Percentiles rank a stretch among this genome's conserved stretches.
Conservation (phyloP, 2,888 invertebrate species). For the Drosophila fulvimacula region DNA sequence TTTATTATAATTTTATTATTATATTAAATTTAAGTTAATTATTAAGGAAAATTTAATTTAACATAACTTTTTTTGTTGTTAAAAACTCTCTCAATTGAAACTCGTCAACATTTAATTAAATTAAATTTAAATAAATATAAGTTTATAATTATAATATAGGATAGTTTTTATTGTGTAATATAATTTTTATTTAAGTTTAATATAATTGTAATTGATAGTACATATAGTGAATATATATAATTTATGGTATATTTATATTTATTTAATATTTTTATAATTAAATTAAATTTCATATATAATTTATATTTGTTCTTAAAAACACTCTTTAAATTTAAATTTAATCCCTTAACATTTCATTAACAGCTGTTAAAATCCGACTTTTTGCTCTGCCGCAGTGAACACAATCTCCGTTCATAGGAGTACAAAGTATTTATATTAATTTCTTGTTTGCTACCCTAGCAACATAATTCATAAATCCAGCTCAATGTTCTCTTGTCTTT, state of each 20-base stretch:
- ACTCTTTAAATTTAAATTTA: background rate
- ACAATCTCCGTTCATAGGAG: background rate
- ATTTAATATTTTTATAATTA: no score
- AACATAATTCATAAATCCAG: background rate
- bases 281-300: no score
- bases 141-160: no score
- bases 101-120: no score
- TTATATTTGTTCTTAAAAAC: background rate
- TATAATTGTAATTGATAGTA: no score
- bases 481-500: background rate
- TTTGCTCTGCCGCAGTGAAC: background rate
- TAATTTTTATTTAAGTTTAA: no score
- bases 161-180: no score
- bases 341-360: background rate
- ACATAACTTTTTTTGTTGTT: background rate
- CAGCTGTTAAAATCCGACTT: background rate
- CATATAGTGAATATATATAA: no score
- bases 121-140: no score
- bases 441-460: slow-evolving; percentile 1
- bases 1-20: background rate
- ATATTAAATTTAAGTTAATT: background rate
- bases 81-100: no score
- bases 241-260: no score
- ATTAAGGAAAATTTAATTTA: no score
- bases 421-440: background rate